phyloP scores from a whole-genome alignment of 2,113 vertebrate species.

The Plotosus lineatus region DNA sequence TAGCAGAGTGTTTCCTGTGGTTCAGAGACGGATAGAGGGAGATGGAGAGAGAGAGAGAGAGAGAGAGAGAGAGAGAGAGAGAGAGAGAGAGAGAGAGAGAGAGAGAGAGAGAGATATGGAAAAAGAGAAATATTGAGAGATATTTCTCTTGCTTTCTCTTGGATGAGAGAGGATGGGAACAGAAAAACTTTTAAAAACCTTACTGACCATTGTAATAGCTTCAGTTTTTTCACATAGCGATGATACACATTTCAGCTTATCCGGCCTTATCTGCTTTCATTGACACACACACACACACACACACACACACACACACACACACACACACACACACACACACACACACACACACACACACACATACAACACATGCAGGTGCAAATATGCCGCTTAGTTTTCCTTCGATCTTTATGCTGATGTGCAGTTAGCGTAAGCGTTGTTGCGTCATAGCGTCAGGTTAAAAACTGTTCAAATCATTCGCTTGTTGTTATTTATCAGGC shows the following conservation, averaged over 20 bases:
- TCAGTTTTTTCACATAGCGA: not conserved
- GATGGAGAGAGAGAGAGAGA: constrained; percentile 11
- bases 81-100: not conserved
- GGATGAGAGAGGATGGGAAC: not conserved
- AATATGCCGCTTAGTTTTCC: not conserved
- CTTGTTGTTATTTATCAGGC: no score
- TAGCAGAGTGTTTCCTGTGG: constrained; percentile 54
- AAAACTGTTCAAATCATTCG: no score
- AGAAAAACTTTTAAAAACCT: not conserved
- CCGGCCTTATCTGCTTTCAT: constrained; percentile 16
- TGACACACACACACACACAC: constrained; percentile 26
- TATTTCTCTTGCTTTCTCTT: not conserved
- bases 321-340: constrained; percentile 17
- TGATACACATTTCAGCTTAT: not conserved
- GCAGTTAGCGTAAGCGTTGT: not conserved
- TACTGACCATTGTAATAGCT: not conserved
- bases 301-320: constrained; percentile 21
- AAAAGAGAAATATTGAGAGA: no score
- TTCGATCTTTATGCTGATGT: not conserved
- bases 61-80: constrained; percentile 13
- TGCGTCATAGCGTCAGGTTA: not conserved
- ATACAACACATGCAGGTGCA: constrained; percentile 30
- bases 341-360: constrained; percentile 13
- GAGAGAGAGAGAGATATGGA: no score
- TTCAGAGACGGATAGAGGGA: constrained; percentile 24